Evolutionary conservation across 2,797 vertebrate genomes (phyloP).

Genomic region (Lateolabrax maculatus): DNA sequence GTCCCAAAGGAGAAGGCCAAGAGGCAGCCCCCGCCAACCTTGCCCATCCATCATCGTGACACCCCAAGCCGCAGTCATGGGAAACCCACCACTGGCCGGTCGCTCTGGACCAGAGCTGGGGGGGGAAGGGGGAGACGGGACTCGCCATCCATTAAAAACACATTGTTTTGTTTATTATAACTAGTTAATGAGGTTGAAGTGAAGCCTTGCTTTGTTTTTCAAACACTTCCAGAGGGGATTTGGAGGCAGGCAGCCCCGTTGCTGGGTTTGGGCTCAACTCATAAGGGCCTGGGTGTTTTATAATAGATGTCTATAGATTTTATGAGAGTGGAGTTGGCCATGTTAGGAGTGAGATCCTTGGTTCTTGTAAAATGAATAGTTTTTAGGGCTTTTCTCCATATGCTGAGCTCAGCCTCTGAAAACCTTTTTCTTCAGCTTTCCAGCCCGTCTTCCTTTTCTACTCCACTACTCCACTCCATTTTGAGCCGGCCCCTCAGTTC

Average conservation of each 20-base stretch:
- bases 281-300: constrained; percentile 73
- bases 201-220: constrained; percentile 76
- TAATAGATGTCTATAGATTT: constrained; percentile 80
- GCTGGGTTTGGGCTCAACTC: constrained; percentile 62
- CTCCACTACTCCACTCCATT: constrained; percentile 33
- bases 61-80: constrained; percentile 80
- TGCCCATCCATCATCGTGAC: constrained; percentile 87
- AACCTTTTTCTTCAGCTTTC: constrained; percentile 39
- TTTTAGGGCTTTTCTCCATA: constrained; percentile 75
- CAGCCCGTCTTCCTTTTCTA: constrained; percentile 35
- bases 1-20: constrained; percentile 81
- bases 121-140: constrained; percentile 54
- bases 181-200: constrained; percentile 83
- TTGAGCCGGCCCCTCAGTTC: neutral
- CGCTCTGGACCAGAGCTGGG: constrained; percentile 63
- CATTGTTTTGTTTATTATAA: constrained; percentile 86
- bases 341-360: constrained; percentile 75
- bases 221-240: constrained; percentile 79
- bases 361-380: constrained; percentile 77
- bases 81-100: constrained; percentile 80
- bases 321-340: constrained; percentile 76
- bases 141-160: constrained; percentile 79
- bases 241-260: constrained; percentile 66
- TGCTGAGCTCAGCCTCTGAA: constrained; percentile 62
- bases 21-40: constrained; percentile 82